Conservation (phyloP, 2,797 vertebrate genomes). For the Notolabrus celidotus region DNA sequence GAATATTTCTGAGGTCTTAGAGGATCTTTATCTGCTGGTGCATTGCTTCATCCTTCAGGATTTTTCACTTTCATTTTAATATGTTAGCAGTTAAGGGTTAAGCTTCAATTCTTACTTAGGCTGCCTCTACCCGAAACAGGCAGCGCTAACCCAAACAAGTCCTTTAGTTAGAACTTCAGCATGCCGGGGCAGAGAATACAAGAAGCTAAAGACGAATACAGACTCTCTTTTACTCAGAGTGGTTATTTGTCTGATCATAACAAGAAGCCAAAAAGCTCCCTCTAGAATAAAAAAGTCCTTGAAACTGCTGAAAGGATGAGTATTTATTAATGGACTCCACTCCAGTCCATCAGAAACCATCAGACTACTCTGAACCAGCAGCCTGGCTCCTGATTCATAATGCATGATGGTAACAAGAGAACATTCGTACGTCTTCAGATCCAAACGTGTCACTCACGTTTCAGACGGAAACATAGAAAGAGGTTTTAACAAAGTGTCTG, state of each 20-base stretch:
- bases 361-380: background rate
- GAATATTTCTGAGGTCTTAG: background rate
- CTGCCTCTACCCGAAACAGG: too few species aligned
- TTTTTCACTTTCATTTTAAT: too few species aligned
- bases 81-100: too few species aligned
- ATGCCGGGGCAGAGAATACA: too few species aligned
- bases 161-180: too few species aligned
- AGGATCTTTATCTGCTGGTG: background rate
- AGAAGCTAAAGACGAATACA: too few species aligned
- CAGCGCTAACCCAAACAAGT: too few species aligned
- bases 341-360: background rate
- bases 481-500: slow-evolving; percentile 7
- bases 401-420: background rate
- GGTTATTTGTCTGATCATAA: too few species aligned
- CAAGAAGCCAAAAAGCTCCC: background rate
- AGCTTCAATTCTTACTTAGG: too few species aligned
- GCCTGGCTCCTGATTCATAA: background rate
- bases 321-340: background rate
- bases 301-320: background rate
- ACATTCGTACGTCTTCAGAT: slow-evolving; percentile 8
- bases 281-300: background rate
- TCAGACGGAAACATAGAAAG: background rate
- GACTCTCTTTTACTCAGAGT: too few species aligned
- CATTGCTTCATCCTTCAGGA: too few species aligned
- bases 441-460: background rate